phyloP scores from a whole-genome alignment of 2,888 invertebrate species.

The Ophion ventricosus region DNA sequence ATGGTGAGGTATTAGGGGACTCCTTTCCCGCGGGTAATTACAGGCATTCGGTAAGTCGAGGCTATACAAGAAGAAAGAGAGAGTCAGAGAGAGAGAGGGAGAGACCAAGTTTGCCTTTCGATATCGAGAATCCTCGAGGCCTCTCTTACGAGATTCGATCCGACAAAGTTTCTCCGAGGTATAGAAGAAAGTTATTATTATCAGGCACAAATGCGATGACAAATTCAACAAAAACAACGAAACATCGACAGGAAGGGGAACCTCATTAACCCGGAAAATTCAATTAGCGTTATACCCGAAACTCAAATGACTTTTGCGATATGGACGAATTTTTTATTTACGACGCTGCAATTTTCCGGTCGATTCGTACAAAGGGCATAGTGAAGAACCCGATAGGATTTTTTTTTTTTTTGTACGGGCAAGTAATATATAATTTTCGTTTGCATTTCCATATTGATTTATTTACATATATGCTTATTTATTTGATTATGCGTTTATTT shows the following conservation, averaged over 20 bases:
- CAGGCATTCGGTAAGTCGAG: slow-evolving; percentile 53
- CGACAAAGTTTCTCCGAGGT: slow-evolving; percentile 48
- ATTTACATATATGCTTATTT: neutral
- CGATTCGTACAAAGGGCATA: neutral
- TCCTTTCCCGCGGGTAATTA: slow-evolving; percentile 69
- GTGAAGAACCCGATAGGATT: neutral
- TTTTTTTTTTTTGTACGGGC: neutral
- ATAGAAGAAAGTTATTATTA: slow-evolving; percentile 44
- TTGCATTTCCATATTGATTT: neutral
- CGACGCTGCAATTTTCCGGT: neutral
- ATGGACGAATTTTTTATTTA: slow-evolving; percentile 7
- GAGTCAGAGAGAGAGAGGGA: slow-evolving; percentile 23
- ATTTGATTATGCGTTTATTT: too few species aligned
- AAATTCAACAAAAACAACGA: slow-evolving; percentile 57
- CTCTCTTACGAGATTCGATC: slow-evolving; percentile 46
- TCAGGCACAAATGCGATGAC: slow-evolving; percentile 31
- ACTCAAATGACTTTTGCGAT: slow-evolving; percentile 32
- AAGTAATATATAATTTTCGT: neutral
- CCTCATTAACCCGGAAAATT: slow-evolving; percentile 70
- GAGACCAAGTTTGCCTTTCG: slow-evolving; percentile 42
- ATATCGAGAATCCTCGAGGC: slow-evolving; percentile 58
- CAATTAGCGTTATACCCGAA: slow-evolving; percentile 67
- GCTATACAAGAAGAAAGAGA: slow-evolving; percentile 31
- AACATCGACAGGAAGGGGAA: slow-evolving; percentile 68
- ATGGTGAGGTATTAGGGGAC: slow-evolving; percentile 60